Evolutionary conservation across 2,797 vertebrate species (phyloP), one percentile per base, ranked within the genome.

Genomic region (Pseudochromis fuscus): DNA sequence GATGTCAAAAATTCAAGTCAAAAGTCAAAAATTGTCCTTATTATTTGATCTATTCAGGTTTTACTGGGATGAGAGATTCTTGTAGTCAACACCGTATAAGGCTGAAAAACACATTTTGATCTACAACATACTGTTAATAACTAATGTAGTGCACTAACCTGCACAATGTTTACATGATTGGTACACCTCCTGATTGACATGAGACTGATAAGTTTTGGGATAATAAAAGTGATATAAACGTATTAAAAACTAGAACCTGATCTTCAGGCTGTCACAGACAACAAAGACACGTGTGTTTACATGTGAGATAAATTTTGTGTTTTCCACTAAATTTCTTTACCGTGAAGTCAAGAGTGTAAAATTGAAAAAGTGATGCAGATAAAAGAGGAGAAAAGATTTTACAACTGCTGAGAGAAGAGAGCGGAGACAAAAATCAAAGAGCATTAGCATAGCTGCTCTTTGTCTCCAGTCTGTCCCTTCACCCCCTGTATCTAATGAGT

Each of bases 401-500:
- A 78, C 63, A 68, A 76, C 67, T 78, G 69, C 83, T 69, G 59
- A 79, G 70, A 74, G 82, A 27, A 73, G 62, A 61, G 67, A 67
- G 72, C 62, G 67, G 75, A 80, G 84, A 82, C 63, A 60, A 84
- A 89, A 93, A 93, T 93, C 88, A 92, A 92, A 92, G 88, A 75
- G 73, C 82, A 91, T 92, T 92, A 92, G 89, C 89, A 93, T 92
- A 90, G 88, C 83, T 79, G 82, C 84, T 89, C 84, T 92, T 91
- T 94, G 91, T 93, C 89, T 90, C 82, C 87, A 72, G 89, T 87
- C 83, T 83, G 84, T 87, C 86, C 89, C 85, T 90, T 92, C 91
- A 92, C 90, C 89, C 90, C 84, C 82, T 85, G 87, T 78, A 89
- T 93, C 90, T 94, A 94, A 93, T 92, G 91, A 93, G 91, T 71